These are phyloP conservation scores for Hucho hucho DNA, from an alignment of 2,113 vertebrate genomes.

Conservation along the genomic window DNA sequence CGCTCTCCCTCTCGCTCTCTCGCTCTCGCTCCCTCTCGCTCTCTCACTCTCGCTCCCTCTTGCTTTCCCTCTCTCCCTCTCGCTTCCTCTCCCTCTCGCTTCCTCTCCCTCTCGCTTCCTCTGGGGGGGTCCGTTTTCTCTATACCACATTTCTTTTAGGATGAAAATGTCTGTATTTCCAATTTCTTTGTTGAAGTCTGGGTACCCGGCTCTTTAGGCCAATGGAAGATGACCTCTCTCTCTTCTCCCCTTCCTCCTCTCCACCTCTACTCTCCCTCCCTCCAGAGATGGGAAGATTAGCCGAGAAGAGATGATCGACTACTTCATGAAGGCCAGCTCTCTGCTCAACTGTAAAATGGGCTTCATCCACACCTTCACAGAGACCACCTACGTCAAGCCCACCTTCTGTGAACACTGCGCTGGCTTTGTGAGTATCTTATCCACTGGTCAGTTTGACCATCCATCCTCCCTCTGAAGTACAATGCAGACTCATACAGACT, in stretches of 20 bases:
- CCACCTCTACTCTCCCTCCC: background rate
- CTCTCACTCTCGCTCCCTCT: no score
- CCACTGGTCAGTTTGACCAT: background rate
- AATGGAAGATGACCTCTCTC: background rate
- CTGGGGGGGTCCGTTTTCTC: no score
- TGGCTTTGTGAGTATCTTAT: conserved; percentile 80
- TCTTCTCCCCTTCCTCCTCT: background rate
- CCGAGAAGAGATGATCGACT: conserved; percentile 88
- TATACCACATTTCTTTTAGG: no score
- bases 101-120: rapidly evolving
- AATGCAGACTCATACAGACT: no score
- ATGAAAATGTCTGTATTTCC: no score
- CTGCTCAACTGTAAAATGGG: conserved; percentile 90
- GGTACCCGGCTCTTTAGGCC: no score
- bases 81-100: no score
- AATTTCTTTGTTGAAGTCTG: no score
- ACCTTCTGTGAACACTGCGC: conserved; percentile 89
- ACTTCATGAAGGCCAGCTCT: conserved; percentile 87
- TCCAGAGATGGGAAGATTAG: conserved; percentile 86
- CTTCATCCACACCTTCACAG: conserved; percentile 86
- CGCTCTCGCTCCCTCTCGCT: rapidly evolving
- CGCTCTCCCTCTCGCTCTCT: no score
- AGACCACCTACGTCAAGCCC: conserved; percentile 85
- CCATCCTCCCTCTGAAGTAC: no score
- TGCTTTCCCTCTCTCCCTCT: no score